Evolutionary conservation across 2,113 vertebrate genomes (phyloP).

Genomic region (Pholis gunnellus): DNA sequence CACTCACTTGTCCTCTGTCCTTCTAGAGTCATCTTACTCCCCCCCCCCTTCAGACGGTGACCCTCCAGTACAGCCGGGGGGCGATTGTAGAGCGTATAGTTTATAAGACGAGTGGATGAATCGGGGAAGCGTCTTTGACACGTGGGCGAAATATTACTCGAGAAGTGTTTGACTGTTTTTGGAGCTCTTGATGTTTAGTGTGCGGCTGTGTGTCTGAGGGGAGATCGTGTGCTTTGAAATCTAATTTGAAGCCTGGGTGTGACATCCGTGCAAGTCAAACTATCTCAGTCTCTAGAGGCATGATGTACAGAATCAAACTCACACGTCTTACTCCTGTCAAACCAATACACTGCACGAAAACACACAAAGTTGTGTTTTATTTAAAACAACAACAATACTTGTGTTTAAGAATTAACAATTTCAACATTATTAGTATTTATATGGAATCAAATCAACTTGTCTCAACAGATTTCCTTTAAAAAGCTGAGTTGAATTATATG

Average conservation of each 20-base stretch:
- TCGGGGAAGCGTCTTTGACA: background rate
- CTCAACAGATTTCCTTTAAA: background rate
- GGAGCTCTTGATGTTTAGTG: background rate
- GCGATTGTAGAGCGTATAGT: background rate
- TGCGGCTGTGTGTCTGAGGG: slow-evolving; percentile 8
- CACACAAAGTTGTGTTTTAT: background rate
- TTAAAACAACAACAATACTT: background rate
- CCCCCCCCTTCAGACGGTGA: slow-evolving; percentile 62
- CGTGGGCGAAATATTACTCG: slow-evolving; percentile 3
- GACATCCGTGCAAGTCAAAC: slow-evolving; percentile 2
- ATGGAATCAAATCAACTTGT: background rate
- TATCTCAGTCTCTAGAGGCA: background rate
- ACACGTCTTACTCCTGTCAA: background rate
- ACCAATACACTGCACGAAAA: background rate
- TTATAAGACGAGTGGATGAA: no score
- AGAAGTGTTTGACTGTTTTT: slow-evolving; percentile 1
- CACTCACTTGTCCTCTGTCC: slow-evolving; percentile 85
- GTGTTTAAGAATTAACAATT: background rate
- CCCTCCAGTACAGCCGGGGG: slow-evolving; percentile 38
- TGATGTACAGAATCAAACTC: slow-evolving; percentile 9
- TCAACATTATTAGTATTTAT: background rate
- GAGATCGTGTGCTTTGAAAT: slow-evolving; percentile 5
- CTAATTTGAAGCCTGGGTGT: background rate
- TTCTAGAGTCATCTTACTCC: slow-evolving; percentile 29
- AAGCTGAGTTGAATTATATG: background rate